These are phyloP conservation scores for Eudasyphora cyanicolor DNA, from an alignment of 2,888 invertebrate genomes.

Conservation along the genomic window DNA sequence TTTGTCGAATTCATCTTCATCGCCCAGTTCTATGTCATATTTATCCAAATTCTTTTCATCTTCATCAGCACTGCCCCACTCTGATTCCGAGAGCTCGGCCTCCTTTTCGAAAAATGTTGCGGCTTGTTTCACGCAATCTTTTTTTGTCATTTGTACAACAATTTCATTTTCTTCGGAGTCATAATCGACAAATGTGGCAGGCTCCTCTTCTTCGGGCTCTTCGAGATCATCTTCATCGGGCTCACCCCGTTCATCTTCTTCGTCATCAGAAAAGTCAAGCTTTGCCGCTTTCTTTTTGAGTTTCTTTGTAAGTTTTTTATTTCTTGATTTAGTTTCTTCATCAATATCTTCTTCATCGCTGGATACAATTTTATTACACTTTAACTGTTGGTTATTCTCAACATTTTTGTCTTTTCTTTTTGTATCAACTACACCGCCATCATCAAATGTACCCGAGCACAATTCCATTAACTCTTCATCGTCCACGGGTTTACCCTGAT, in stretches of 20 bases:
- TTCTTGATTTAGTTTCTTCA: conserved; percentile 67
- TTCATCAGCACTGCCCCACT: conserved; percentile 93
- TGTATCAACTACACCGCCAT: no score
- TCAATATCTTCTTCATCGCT: conserved; percentile 79
- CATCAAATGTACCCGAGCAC: conserved; percentile 83
- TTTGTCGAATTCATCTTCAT: conserved; percentile 90
- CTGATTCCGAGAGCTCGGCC: conserved; percentile 95
- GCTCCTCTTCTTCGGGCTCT: conserved; percentile 75
- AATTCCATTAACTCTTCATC: conserved; percentile 81
- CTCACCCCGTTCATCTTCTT: conserved; percentile 67
- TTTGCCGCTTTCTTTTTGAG: conserved; percentile 75
- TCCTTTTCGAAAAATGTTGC: conserved; percentile 92
- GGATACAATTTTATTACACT: conserved; percentile 79
- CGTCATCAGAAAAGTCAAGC: conserved; percentile 78
- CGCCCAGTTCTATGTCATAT: conserved; percentile 91
- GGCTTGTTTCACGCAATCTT: conserved; percentile 80
- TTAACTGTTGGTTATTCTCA: conserved; percentile 10
- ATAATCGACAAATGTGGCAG: conserved; percentile 83
- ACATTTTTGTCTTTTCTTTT: neutral
- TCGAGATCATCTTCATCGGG: conserved; percentile 73
- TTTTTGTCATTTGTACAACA: conserved; percentile 76
- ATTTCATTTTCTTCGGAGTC: conserved; percentile 93
- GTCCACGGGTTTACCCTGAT: conserved; percentile 49
- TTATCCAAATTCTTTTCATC: conserved; percentile 90
- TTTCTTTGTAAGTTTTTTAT: conserved; percentile 76